Conservation (phyloP, 2,113 vertebrate genomes). For the Hyaena hyaena region DNA sequence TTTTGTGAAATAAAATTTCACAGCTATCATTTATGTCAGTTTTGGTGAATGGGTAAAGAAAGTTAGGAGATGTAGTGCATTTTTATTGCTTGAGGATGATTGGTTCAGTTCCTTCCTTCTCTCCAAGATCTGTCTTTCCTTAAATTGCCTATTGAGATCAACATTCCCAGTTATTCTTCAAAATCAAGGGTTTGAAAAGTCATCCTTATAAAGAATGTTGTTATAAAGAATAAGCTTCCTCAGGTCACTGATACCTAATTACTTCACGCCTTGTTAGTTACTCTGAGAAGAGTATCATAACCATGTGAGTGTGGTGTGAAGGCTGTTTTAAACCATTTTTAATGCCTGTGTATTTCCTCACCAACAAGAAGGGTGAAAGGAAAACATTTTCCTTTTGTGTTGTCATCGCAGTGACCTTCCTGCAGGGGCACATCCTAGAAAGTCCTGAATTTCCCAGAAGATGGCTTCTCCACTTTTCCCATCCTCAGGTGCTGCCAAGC, state of each 20-base stretch:
- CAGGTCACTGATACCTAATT: neutral
- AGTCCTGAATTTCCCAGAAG: neutral
- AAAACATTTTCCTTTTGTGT: neutral
- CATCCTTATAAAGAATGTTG: too few species aligned
- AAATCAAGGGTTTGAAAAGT: neutral
- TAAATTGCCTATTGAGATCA: neutral
- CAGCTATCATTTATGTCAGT: neutral
- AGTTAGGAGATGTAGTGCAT: neutral
- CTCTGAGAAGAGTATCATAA: neutral
- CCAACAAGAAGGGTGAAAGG: neutral
- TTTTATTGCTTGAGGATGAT: neutral
- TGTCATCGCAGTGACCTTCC: neutral
- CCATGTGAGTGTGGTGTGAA: neutral
- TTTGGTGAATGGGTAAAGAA: neutral
- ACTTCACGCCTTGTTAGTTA: neutral
- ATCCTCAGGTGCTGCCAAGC: accelerated
- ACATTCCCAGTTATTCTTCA: neutral
- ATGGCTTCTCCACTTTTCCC: neutral
- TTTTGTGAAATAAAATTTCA: neutral
- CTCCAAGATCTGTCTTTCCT: neutral
- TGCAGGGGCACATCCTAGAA: neutral
- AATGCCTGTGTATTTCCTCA: neutral
- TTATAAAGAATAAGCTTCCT: neutral
- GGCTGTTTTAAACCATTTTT: neutral
- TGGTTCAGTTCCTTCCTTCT: neutral